phyloP scores from a whole-genome alignment of 1,140 invertebrate genomes.

The Drosophila lacteicornis region DNA sequence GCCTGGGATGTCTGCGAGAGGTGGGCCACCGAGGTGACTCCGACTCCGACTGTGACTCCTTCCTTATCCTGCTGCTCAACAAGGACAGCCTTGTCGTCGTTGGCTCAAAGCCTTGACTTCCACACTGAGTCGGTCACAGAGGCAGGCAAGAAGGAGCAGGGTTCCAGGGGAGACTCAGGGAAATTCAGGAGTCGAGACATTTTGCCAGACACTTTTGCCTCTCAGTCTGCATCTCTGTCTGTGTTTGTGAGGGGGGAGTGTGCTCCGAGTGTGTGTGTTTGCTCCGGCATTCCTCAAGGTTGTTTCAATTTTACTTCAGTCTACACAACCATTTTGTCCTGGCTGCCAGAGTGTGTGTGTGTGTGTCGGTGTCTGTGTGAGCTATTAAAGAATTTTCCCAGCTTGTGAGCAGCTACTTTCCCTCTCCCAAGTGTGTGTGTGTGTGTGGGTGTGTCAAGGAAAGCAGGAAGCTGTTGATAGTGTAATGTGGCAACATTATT shows the following conservation, averaged over 20 bases:
- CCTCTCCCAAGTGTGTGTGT: conserved; percentile 2
- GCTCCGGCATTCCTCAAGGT: conserved; percentile 78
- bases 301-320: conserved; percentile 82
- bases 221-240: conserved; percentile 32
- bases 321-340: conserved; percentile 61
- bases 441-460: conserved; percentile 26
- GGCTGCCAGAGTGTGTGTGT: conserved; percentile 23
- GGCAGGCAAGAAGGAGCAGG: conserved; percentile 8
- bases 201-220: conserved; percentile 76
- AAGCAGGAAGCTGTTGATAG: conserved; percentile 81
- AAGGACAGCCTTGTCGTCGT: conserved; percentile 55
- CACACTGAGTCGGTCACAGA: conserved; percentile 56
- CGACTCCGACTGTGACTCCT: conserved; percentile 13
- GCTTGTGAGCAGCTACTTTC: conserved; percentile 37
- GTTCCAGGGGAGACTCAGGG: conserved; percentile 36
- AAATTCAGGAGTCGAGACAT: conserved; percentile 77
- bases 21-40: not conserved
- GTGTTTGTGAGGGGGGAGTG: conserved; percentile 12
- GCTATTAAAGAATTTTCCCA: conserved; percentile 65
- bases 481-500: conserved; percentile 84
- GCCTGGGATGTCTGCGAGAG: not conserved
- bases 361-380: conserved; percentile 24
- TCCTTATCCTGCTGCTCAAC: conserved; percentile 50
- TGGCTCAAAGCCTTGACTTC: conserved; percentile 55
- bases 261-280: conserved; percentile 40